Base-by-base conservation (phyloP, 2,888 invertebrate species). In the Mythimna impura region DNA sequence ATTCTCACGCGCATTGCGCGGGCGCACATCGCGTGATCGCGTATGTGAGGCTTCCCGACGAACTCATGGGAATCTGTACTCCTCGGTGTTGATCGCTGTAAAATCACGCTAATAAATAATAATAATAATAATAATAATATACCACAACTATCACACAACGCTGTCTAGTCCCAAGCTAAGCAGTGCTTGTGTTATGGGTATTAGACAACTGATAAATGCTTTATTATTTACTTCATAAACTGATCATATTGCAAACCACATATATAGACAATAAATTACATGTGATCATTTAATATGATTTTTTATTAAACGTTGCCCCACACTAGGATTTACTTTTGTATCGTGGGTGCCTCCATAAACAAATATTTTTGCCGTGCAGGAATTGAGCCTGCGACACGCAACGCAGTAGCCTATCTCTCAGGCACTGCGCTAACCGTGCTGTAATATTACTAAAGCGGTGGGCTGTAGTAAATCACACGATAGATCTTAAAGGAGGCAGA, bases 21-120 rank as follows among this genome's bases (percentile, higher is more conserved):
- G 77, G 78, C 78, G 77, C 84, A 84, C 83, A 81, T 93, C 89
- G 93, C 94, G 94, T 94, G 94, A 90, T 85, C 82, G 80, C 76
- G 71, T 73, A 84, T 90, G 85, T 89, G 88, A 83, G 92, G 93
- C 91, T 93, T 93, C 93, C 83, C 82, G 69, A 70, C 82, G 81
- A 87, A 89, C 90, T 88, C 93, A 92, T 92, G 94, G 92, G 93
- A 94, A 93, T 85, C 81, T 71, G 76, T 76, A 78, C 78, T 66
- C 78, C 80, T 81, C 66, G 80, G 81, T 76, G 74, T 81, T 78
- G 74, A 83, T 82, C 47, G 17, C 6, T 47, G 43, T 47, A 17
- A 17, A 76, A 82, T 83, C 78, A 81, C 76, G 73, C 34, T 50
- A 63, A 71, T 54, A 64, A n/a, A n/a, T n/a, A n/a, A n/a, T n/a